These are phyloP conservation scores for Aplocera efformata DNA, from an alignment of 2,888 invertebrate species.

Conservation along the genomic window DNA sequence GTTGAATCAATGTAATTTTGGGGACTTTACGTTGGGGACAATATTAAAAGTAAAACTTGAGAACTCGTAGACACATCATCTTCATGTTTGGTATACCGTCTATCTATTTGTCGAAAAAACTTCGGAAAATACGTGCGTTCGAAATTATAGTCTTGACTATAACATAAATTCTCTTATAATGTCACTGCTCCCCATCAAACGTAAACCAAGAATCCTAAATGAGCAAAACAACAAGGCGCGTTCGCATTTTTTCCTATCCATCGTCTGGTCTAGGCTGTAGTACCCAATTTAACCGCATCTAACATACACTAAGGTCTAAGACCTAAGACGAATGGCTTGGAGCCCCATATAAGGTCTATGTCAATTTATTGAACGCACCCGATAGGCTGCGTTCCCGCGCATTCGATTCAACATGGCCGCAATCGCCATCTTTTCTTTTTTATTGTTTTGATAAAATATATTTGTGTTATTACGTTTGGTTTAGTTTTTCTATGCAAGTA, in stretches of 20 bases:
- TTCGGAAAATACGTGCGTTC: too few relatives aligned
- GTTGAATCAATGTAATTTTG: too few relatives aligned
- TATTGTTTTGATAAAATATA: slow-evolving; percentile 49
- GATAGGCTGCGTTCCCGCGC: slow-evolving; percentile 49
- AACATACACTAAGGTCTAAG: slow-evolving; percentile 52
- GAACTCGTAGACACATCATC: too few relatives aligned
- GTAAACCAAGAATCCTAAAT: slow-evolving; percentile 9
- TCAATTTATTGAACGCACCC: slow-evolving; percentile 70
- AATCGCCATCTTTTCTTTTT: slow-evolving; percentile 46
- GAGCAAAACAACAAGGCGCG: slow-evolving; percentile 10
- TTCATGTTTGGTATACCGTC: too few relatives aligned
- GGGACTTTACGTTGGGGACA: too few relatives aligned
- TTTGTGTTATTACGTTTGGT: slow-evolving; percentile 51
- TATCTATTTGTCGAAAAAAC: too few relatives aligned
- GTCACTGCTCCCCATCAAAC: slow-evolving; percentile 10
- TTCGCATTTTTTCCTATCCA: slow-evolving; percentile 42
- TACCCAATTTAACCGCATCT: slow-evolving; percentile 57
- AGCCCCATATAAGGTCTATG: slow-evolving; percentile 65
- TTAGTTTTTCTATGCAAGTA: too few relatives aligned
- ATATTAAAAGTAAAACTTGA: too few relatives aligned
- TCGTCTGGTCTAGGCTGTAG: slow-evolving; percentile 23
- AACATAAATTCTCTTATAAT: not conserved
- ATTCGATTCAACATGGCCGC: slow-evolving; percentile 56
- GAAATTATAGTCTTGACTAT: too few relatives aligned
- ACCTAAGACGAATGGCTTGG: slow-evolving; percentile 58